Conservation (phyloP, 2,113 vertebrate genomes). For the Equus przewalskii region DNA sequence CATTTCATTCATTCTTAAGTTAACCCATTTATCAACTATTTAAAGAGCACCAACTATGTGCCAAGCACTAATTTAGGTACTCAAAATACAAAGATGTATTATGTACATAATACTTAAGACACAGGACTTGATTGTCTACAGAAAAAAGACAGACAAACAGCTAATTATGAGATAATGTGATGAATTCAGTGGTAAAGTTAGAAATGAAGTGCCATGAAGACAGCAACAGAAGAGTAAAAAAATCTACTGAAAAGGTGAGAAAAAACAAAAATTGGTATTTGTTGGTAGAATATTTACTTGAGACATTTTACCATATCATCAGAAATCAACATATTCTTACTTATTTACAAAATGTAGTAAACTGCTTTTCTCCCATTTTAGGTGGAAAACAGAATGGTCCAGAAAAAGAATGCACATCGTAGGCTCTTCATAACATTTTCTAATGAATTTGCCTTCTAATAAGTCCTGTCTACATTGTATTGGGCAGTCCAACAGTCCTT, state of each 20-base stretch:
- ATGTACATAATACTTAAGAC: background rate
- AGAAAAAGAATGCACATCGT: conserved; percentile 27
- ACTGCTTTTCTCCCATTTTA: conserved; percentile 50
- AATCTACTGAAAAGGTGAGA: background rate
- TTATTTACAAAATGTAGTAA: conserved; percentile 55
- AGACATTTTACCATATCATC: background rate
- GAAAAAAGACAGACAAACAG: background rate
- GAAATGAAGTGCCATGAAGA: background rate
- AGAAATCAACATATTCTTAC: background rate
- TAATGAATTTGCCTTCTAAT: conserved; percentile 76
- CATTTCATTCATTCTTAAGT: background rate
- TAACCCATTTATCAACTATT: background rate
- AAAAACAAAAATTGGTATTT: background rate
- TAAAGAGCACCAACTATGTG: background rate
- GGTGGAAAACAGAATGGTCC: background rate
- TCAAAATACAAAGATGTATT: background rate
- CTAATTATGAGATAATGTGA: background rate
- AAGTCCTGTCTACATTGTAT: conserved; percentile 62
- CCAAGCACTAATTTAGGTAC: background rate
- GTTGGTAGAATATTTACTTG: background rate
- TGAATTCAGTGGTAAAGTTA: background rate
- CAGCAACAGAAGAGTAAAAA: background rate
- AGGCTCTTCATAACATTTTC: conserved; percentile 43
- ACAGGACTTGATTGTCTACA: background rate
- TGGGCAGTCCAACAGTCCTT: conserved; percentile 79